These are phyloP conservation scores for Drosophila miranda DNA, from an alignment of 1,140 invertebrate genomes.

Conservation along the genomic window DNA sequence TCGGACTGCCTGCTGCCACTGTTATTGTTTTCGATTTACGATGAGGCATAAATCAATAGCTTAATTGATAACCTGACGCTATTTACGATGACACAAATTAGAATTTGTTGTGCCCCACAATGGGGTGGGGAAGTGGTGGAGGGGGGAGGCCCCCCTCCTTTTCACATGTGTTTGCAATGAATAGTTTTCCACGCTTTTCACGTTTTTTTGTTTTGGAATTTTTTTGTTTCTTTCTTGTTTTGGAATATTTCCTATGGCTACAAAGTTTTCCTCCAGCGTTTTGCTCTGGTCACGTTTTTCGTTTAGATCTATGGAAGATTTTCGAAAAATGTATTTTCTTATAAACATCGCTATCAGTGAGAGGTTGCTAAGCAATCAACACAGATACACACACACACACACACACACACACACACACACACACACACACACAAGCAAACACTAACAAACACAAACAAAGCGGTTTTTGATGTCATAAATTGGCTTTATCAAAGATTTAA, in stretches of 20 bases:
- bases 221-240: too few relatives aligned
- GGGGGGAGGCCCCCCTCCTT: conserved; percentile 6
- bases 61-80: conserved; percentile 78
- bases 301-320: conserved; percentile 53
- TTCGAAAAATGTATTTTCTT: conserved; percentile 23
- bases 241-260: conserved; percentile 12
- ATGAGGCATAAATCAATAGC: conserved; percentile 72
- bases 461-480: conserved; percentile 47
- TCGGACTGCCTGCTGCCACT: conserved; percentile 11
- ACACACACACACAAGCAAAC: conserved; percentile 1
- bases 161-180: conserved; percentile 15
- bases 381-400: conserved; percentile 4
- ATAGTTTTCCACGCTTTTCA: conserved; percentile 57
- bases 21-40: conserved; percentile 79
- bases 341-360: conserved; percentile 21
- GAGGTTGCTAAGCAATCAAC: conserved; percentile 47
- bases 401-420: conserved; percentile 1
- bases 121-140: not conserved
- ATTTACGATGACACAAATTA: conserved; percentile 80
- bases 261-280: conserved; percentile 57
- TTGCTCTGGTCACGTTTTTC: conserved; percentile 58
- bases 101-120: conserved; percentile 57
- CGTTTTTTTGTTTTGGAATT: too few relatives aligned
- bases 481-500: conserved; percentile 58
- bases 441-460: conserved; percentile 1